phyloP scores from a whole-genome alignment of 2,113 vertebrate genomes.

The Chamaea fasciata region DNA sequence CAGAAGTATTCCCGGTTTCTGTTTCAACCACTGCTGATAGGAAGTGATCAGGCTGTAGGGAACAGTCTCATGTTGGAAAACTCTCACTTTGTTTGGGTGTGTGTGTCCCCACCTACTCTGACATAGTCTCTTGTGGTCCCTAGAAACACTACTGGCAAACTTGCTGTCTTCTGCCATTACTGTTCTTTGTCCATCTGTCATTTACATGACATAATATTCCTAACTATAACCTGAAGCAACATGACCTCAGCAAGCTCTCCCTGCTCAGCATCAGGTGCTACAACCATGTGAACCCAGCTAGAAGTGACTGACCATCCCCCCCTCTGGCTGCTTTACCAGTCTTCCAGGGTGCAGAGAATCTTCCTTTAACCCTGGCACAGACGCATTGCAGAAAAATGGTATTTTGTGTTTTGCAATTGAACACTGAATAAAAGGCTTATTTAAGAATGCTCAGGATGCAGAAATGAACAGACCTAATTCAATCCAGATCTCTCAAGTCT shows the following conservation, averaged over 20 bases:
- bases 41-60: not conserved
- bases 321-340: not conserved
- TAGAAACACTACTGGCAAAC: not conserved
- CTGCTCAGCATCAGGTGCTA: not conserved
- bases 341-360: not conserved
- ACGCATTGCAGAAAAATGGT: not conserved
- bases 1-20: not conserved
- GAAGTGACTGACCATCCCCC: not conserved
- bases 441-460: not conserved
- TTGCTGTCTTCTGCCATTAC: not conserved
- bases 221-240: conserved; percentile 21
- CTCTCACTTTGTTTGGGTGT: not conserved
- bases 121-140: not conserved
- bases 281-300: not conserved
- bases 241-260: not conserved
- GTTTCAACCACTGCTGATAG: not conserved
- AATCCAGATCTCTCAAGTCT: not conserved
- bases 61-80: not conserved
- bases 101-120: not conserved
- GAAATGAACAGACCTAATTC: not conserved
- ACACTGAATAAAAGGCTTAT: accelerated
- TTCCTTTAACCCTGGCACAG: not conserved
- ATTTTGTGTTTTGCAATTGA: not conserved
- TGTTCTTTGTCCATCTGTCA: not conserved
- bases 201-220: not conserved